These are phyloP conservation scores for Cantharis flavilabris DNA, from an alignment of 2,888 invertebrate genomes.

Conservation along the genomic window DNA sequence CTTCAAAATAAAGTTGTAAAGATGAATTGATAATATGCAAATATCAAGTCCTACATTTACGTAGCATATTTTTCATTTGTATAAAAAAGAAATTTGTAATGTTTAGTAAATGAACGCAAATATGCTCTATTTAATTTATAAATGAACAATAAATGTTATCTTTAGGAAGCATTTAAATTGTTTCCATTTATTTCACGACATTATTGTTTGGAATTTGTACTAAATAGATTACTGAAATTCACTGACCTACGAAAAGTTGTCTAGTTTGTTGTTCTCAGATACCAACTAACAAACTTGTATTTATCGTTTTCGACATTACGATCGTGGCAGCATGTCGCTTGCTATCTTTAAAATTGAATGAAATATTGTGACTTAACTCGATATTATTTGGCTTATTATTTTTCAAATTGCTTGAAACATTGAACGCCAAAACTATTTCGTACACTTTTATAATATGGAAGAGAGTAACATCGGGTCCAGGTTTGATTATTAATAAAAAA, in stretches of 20 bases:
- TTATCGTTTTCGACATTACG: background rate
- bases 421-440: background rate
- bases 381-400: background rate
- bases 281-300: background rate
- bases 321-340: background rate
- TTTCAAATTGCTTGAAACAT: background rate
- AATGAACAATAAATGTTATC: background rate
- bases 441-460: background rate
- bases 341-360: background rate
- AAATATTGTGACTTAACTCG: background rate
- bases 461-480: background rate
- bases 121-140: background rate
- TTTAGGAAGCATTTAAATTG: background rate
- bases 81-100: background rate
- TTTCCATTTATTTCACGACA: background rate
- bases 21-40: background rate
- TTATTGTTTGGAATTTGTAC: background rate
- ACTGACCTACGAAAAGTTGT: background rate
- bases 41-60: background rate
- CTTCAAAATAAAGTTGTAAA: background rate
- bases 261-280: background rate
- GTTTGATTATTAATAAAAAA: background rate
- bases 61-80: background rate
- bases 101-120: background rate
- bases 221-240: conserved; percentile 2